Evolutionary conservation across 2,113 vertebrate species (phyloP).

Genomic region (Panurus biarmicus): DNA sequence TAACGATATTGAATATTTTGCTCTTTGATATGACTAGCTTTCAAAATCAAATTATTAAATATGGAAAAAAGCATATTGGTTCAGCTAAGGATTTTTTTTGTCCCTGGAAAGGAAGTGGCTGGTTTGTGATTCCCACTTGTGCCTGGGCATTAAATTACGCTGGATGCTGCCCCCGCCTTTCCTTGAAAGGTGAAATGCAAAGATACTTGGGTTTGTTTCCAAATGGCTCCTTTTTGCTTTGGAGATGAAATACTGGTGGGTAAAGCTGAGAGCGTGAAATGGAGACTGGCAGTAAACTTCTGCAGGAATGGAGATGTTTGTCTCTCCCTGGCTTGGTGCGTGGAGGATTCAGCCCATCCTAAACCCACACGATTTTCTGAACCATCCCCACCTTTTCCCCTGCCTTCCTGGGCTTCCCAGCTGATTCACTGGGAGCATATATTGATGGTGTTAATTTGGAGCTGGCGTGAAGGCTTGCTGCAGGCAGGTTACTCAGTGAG

Average conservation of each 20-base stretch:
- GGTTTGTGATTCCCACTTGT: conserved; percentile 1
- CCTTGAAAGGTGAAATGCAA: conserved; percentile 16
- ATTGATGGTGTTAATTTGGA: neutral
- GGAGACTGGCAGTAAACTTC: conserved; percentile 19
- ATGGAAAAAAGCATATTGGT: conserved; percentile 71
- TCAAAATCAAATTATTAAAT: conserved; percentile 83
- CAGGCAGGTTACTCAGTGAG: neutral
- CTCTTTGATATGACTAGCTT: conserved; percentile 80
- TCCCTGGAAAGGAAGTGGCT: conserved; percentile 3
- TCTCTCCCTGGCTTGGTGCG: rapidly evolving
- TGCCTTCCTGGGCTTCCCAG: neutral
- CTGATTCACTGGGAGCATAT: neutral
- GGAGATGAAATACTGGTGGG: neutral
- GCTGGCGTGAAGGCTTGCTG: neutral
- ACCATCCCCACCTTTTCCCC: neutral
- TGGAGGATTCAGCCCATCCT: neutral
- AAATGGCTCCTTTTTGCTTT: conserved; percentile 19
- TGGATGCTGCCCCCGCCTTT: neutral
- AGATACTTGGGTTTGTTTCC: conserved; percentile 31
- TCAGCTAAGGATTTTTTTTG: conserved; percentile 48
- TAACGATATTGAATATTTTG: conserved; percentile 91
- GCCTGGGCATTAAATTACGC: conserved; percentile 46
- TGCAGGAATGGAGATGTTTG: neutral
- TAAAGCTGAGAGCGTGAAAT: conserved; percentile 27
- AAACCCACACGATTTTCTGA: neutral